Evolutionary conservation across 2,113 vertebrate genomes (phyloP).

Genomic region (Apeltes quadracus): DNA sequence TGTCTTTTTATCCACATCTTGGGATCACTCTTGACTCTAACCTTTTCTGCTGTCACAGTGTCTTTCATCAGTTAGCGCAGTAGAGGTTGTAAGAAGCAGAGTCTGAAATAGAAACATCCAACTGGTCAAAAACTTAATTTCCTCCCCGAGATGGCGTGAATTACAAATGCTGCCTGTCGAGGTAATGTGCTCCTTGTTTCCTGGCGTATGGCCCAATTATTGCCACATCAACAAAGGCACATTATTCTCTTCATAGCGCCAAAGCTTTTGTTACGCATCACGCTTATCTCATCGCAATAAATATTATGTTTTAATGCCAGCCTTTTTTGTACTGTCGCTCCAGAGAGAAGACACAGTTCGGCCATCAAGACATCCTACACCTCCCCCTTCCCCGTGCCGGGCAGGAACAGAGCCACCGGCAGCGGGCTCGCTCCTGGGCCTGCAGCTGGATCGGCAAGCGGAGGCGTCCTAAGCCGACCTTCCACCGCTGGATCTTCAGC

Average conservation of each 20-base stretch:
- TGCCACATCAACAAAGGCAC: neutral
- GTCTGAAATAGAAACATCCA: conserved; percentile 51
- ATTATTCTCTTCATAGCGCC: neutral
- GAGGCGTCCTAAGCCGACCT: conserved; percentile 82
- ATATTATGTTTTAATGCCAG: conserved; percentile 25
- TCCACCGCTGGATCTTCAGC: conserved; percentile 79
- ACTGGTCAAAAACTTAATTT: no score
- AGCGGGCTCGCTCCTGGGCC: conserved; percentile 79
- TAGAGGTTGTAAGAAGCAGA: conserved; percentile 55
- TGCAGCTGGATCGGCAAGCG: conserved; percentile 78
- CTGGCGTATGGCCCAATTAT: neutral
- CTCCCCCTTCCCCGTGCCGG: conserved; percentile 84
- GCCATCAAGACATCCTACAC: conserved; percentile 87
- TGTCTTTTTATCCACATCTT: conserved; percentile 27
- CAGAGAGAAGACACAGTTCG: conserved; percentile 97
- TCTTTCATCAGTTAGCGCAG: conserved; percentile 57
- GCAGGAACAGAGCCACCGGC: conserved; percentile 84
- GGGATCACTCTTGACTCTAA: conserved; percentile 12
- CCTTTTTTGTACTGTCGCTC: conserved; percentile 13
- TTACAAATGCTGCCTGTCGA: conserved; percentile 57
- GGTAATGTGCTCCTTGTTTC: conserved; percentile 23
- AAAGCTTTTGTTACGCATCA: neutral
- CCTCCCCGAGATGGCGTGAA: conserved; percentile 41
- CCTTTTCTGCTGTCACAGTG: conserved; percentile 45
- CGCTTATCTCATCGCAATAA: neutral